Base-by-base conservation (phyloP, 30 jellyfish, hydroid and myxozoan genomes). In the Pelagia noctiluca region DNA sequence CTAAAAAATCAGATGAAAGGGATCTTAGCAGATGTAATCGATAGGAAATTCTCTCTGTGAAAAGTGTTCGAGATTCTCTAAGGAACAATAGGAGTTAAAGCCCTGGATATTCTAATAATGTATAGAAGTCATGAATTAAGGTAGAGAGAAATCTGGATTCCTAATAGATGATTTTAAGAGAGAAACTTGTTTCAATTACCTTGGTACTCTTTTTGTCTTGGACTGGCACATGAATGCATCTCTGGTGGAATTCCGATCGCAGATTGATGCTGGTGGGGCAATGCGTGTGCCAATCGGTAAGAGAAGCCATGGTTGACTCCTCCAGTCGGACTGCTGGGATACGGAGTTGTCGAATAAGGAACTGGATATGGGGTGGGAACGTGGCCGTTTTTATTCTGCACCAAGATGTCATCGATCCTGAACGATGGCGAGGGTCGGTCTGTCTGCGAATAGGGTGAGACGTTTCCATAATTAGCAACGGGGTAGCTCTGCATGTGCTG, bases 401-500 rank as follows among this genome's bases (percentile, higher is more conserved):
- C 64, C 75, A 89, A 63, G 42, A 89, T 82, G 86, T 89, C 97
- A 24, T 89, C 97, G 13, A 87, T 87, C 11, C 96, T 50, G 75
- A 77, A 87, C 30, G 96, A 87, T 32, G 96, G 96, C 25, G 96
- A 87, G 1, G 96, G 91, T 0, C 96, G 91, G 37, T 87, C 96
- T 1, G 89, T 82, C 16, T 88, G 96, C 33, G 89, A 71, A 42
- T 87, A 87, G 3, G 89, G 89, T 0, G 86, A 47, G 30, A 72
- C 42, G 63, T 61, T 76, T 24, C 76, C 96, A 53, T 86, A 86
- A 48, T 49, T 75, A 23, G 85, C 81, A 35, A 72, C 66, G 11
- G 89, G 48, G 75, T 67, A 76, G 34, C 70, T 21, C 23, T 30
- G 48, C 50, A 66, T 13, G 26, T 68, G 83, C 54, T 71, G 81